phyloP scores from a whole-genome alignment of 2,888 invertebrate genomes.

The Leptinotarsa rubiginosa region DNA sequence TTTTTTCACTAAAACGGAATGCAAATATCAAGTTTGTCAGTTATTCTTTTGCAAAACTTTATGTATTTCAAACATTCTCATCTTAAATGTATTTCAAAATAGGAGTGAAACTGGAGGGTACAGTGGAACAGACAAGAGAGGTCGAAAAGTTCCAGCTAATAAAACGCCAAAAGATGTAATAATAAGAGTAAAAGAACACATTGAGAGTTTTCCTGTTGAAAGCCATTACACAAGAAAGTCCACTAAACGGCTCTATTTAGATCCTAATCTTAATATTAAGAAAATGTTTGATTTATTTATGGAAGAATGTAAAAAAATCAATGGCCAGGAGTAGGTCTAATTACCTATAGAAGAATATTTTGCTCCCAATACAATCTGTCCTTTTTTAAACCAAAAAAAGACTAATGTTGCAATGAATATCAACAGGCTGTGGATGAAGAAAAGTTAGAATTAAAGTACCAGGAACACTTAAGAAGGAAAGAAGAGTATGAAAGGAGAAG shows the following conservation, averaged over 20 bases:
- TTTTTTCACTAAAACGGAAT: no score
- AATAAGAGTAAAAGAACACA: conserved; percentile 31
- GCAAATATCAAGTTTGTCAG: no score
- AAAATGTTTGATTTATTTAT: conserved; percentile 31
- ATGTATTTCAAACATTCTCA: conserved; percentile 28
- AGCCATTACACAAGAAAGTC: conserved; percentile 34
- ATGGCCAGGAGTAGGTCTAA: conserved; percentile 16
- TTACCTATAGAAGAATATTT: conserved; percentile 10
- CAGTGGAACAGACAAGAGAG: conserved; percentile 24
- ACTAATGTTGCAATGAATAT: conserved; percentile 33
- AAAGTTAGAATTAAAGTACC: conserved; percentile 17
- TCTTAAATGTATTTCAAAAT: conserved; percentile 32
- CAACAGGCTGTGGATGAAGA: conserved; percentile 21
- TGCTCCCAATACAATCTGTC: conserved; percentile 32
- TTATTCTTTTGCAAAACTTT: conserved; percentile 6
- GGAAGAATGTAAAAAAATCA: conserved; percentile 23
- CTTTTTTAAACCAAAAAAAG: conserved; percentile 28
- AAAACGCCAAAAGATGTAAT: conserved; percentile 28
- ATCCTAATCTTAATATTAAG: conserved; percentile 28
- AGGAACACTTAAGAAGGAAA: no score
- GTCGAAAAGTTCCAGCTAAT: conserved; percentile 5
- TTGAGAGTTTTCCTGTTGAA: conserved; percentile 34
- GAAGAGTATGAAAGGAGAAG: conserved; percentile 21
- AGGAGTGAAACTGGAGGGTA: conserved; percentile 26
- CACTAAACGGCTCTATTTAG: conserved; percentile 24